Evolutionary conservation across 1,140 invertebrate genomes (phyloP), one percentile per base, ranked within the genome.

Genomic region (Drosophila aff.): DNA sequence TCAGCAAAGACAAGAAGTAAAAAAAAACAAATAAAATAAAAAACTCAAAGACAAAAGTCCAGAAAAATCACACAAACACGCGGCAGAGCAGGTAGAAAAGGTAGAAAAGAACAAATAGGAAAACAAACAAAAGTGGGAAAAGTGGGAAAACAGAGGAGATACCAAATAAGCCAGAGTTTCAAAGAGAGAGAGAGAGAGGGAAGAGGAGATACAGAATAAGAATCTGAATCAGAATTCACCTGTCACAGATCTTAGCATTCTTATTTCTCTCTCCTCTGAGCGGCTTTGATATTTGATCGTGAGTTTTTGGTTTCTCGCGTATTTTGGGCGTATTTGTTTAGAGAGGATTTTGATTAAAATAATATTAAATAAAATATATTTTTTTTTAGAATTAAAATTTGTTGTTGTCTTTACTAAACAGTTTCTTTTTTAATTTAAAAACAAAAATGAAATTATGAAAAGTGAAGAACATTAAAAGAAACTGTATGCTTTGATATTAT

Each of bases 191-290:
- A 46, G 18, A 44, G 11, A 11, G 33, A 4, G 11, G 10, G 33
- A 11, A 31, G 49, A 43, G 33, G 4, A 16, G 18, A 63, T 33
- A 62, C 10, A 18, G 49, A 31, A 31, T n/a, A 18, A 33, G 50
- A 52, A 52, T 28, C 41, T 23, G 59, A 50, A 81, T 77, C 47
- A 23, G 59, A 53, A 81, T 77, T 46, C 81, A 81, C 81, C 82
- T 84, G 82, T 85, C 67, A 73, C 55, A 36, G 43, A 43, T 16
- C 26, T 47, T 26, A 33, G 15, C 40, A 18, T 62, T 55, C 9
- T 31, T 28, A 26, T 46, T 23, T 50, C 46, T 40, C n/a, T 64
- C 15, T 36, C 49, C 47, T 15, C 36, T 44, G 31, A 73, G 67
- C 44, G 31, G 41, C 72, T 76, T 50, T 47, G 55, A 76, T 47